These are phyloP conservation scores for Mya arenaria DNA, from an alignment of 1,140 invertebrate genomes.

Conservation along the genomic window DNA sequence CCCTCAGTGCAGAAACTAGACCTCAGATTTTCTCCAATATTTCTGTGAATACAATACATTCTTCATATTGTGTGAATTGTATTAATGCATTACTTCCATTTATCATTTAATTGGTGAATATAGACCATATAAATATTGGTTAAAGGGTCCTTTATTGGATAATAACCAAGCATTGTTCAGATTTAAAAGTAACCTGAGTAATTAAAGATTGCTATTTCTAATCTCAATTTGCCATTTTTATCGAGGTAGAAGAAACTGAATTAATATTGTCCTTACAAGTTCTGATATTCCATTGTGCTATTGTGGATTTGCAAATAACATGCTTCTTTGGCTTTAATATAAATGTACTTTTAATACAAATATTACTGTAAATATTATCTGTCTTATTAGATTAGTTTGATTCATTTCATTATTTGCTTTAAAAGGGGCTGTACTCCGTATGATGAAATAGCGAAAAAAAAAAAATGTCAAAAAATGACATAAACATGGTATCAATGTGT, in stretches of 20 bases:
- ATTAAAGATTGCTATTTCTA: background rate
- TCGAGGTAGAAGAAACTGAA: background rate
- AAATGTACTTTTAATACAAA: too few relatives aligned
- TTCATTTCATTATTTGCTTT: too few relatives aligned
- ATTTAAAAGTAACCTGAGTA: conserved; percentile 10
- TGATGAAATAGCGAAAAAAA: too few relatives aligned
- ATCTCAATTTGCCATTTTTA: background rate
- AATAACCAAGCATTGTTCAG: background rate
- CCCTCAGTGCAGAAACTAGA: background rate
- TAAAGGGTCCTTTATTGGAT: background rate
- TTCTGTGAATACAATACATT: background rate
- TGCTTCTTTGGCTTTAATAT: too few relatives aligned
- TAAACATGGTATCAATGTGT: too few relatives aligned
- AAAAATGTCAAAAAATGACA: too few relatives aligned
- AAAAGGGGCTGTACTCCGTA: too few relatives aligned
- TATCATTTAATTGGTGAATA: conserved; percentile 4
- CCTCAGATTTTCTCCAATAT: background rate
- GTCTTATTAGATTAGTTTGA: too few relatives aligned
- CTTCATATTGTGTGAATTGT: background rate
- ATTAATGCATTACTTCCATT: background rate
- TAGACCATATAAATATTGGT: conserved; percentile 30
- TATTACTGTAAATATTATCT: too few relatives aligned
- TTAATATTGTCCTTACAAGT: background rate
- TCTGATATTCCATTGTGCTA: too few relatives aligned
- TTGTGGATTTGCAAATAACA: too few relatives aligned